These are phyloP conservation scores for Leuciscus idus DNA, from an alignment of 2,113 vertebrate genomes.

Conservation along the genomic window DNA sequence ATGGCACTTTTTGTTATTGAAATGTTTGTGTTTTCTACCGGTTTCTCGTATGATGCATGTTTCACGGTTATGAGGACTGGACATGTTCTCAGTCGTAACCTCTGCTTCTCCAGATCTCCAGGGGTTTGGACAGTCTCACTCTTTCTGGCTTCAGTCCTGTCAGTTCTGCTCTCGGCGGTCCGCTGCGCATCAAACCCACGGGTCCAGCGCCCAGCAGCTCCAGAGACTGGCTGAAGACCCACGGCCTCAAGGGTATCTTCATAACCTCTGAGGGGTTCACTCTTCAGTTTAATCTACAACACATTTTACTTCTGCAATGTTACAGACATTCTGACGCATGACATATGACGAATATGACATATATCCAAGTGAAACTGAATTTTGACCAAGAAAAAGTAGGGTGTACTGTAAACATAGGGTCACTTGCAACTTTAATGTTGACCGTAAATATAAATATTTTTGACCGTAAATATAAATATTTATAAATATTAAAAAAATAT, in stretches of 20 bases:
- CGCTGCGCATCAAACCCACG: constrained; percentile 73
- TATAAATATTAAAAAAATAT: too few species aligned
- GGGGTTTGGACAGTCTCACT: constrained; percentile 56
- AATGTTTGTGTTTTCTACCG: not conserved
- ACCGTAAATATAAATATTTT: not conserved
- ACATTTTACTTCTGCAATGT: not conserved
- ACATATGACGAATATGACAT: not conserved
- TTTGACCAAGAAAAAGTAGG: not conserved
- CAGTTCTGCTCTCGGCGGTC: constrained; percentile 63
- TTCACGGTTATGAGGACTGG: not conserved
- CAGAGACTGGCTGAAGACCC: constrained; percentile 78
- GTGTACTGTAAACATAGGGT: not conserved
- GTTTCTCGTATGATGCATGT: not conserved
- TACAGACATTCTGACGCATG: not conserved
- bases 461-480: too few species aligned
- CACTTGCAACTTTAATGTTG: not conserved
- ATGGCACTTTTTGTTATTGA: not conserved
- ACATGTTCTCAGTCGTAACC: not conserved
- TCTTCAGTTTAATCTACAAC: too few species aligned
- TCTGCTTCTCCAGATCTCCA: constrained; percentile 66
- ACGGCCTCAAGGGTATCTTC: constrained; percentile 80
- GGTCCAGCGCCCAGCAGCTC: constrained; percentile 72
- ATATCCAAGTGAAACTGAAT: not conserved
- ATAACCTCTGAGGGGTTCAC: too few species aligned
- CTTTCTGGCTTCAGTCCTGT: constrained; percentile 63